Evolutionary conservation across 1,140 invertebrate genomes (phyloP).

Genomic region (Drosophila yakuba): DNA sequence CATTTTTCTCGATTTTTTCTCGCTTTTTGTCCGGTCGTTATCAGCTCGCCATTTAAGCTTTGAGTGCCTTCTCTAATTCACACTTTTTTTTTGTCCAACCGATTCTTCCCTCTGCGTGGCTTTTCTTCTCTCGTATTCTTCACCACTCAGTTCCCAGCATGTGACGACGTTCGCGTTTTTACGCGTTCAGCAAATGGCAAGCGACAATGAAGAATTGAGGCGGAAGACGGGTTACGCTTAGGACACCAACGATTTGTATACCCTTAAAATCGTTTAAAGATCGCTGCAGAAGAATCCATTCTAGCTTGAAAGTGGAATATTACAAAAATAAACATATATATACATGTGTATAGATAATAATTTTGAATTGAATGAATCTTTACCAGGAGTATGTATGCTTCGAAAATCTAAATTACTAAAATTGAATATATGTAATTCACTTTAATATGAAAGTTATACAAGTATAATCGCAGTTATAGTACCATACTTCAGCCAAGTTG

Average conservation of each 20-base stretch:
- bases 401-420: too few species aligned
- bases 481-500: too few species aligned
- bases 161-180: constrained; percentile 58
- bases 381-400: too few species aligned
- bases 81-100: constrained; percentile 69
- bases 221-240: not conserved
- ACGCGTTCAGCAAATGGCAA: constrained; percentile 34
- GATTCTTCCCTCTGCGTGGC: constrained; percentile 29
- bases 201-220: constrained; percentile 33
- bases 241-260: not conserved
- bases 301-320: too few species aligned
- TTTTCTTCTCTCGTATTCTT: not conserved
- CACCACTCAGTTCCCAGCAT: constrained; percentile 33
- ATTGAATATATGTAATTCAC: too few species aligned
- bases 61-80: constrained; percentile 82
- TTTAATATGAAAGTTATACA: too few species aligned
- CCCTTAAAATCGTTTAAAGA: not conserved
- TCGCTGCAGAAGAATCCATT: too few species aligned
- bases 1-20: constrained; percentile 24
- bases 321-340: too few species aligned
- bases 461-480: too few species aligned
- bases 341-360: too few species aligned
- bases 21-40: constrained; percentile 42
- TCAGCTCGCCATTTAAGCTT: constrained; percentile 72
- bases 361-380: too few species aligned